These are phyloP conservation scores for Boloria euphrosyne DNA, from an alignment of 2,888 invertebrate genomes.

Conservation along the genomic window DNA sequence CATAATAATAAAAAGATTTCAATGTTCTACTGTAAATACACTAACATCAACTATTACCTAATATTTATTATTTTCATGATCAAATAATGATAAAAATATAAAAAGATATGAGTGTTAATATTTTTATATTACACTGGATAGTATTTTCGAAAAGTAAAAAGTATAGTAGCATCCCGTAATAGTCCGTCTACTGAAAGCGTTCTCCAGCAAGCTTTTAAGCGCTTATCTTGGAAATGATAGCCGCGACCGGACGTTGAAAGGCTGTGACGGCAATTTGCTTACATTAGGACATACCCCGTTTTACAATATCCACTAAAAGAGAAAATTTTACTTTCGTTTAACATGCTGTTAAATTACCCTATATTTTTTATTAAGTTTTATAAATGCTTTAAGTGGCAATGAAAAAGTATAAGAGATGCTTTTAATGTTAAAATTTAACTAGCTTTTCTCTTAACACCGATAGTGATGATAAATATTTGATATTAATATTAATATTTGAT, in stretches of 20 bases:
- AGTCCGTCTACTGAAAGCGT: slow-evolving; percentile 74
- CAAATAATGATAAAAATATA: neutral
- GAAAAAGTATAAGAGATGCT: too few relatives aligned
- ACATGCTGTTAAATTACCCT: slow-evolving; percentile 34
- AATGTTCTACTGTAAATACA: too few relatives aligned
- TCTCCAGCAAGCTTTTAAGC: slow-evolving; percentile 80
- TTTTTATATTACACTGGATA: neutral
- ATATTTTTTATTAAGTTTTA: neutral
- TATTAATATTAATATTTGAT: too few relatives aligned
- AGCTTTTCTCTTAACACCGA: too few relatives aligned
- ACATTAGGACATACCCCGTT: slow-evolving; percentile 77
- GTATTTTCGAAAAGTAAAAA: slow-evolving; percentile 59
- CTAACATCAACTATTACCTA: too few relatives aligned
- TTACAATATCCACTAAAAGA: slow-evolving; percentile 43
- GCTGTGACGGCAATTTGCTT: slow-evolving; percentile 80
- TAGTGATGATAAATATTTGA: too few relatives aligned
- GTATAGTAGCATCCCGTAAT: slow-evolving; percentile 66
- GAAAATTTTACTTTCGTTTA: slow-evolving; percentile 34
- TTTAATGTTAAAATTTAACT: too few relatives aligned
- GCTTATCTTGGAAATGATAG: slow-evolving; percentile 82
- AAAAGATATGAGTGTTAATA: neutral
- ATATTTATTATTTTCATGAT: too few relatives aligned
- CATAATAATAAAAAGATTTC: too few relatives aligned
- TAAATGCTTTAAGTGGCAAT: neutral
- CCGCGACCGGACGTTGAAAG: slow-evolving; percentile 77